Evolutionary conservation across 2,797 vertebrate genomes (phyloP).

Genomic region (Ibycter americanus): DNA sequence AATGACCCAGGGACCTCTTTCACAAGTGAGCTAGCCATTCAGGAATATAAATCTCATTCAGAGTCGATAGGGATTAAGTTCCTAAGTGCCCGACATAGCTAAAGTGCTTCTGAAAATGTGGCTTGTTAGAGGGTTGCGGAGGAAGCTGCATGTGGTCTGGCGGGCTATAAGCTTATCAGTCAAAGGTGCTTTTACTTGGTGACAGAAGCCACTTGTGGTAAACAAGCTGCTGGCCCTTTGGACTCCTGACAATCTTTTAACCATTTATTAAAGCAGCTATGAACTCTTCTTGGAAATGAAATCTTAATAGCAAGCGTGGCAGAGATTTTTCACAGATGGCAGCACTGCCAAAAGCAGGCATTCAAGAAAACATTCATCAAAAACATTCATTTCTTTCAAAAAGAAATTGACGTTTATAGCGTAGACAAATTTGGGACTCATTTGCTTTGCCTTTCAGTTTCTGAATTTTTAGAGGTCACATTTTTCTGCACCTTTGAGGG

Average conservation of each 20-base stretch:
- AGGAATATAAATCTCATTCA: constrained; percentile 22
- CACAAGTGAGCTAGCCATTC: background rate
- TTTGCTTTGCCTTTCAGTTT: constrained; percentile 57
- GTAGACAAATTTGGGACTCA: constrained; percentile 61
- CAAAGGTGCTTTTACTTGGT: constrained; percentile 59
- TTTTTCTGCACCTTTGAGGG: constrained; percentile 22
- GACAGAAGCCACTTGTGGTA: constrained; percentile 55
- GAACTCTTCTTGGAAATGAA: constrained; percentile 34
- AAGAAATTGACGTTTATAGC: constrained; percentile 65
- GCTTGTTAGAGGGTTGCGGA: background rate
- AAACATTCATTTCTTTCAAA: constrained; percentile 68
- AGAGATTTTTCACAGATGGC: constrained; percentile 68
- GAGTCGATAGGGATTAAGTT: constrained; percentile 30
- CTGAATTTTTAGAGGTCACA: constrained; percentile 45
- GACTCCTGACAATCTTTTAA: constrained; percentile 41
- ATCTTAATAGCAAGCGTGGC: constrained; percentile 36
- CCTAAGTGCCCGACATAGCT: constrained; percentile 17
- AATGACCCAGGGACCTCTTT: background rate
- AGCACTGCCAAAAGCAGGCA: constrained; percentile 64
- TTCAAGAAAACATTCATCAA: constrained; percentile 68
- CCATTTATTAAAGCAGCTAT: constrained; percentile 41
- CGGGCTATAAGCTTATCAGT: constrained; percentile 20
- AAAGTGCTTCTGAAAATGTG: background rate
- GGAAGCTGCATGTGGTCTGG: background rate
- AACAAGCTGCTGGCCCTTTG: constrained; percentile 45